Evolutionary conservation across 2,113 vertebrate species (phyloP).

Genomic region (Myotis yumanensis): DNA sequence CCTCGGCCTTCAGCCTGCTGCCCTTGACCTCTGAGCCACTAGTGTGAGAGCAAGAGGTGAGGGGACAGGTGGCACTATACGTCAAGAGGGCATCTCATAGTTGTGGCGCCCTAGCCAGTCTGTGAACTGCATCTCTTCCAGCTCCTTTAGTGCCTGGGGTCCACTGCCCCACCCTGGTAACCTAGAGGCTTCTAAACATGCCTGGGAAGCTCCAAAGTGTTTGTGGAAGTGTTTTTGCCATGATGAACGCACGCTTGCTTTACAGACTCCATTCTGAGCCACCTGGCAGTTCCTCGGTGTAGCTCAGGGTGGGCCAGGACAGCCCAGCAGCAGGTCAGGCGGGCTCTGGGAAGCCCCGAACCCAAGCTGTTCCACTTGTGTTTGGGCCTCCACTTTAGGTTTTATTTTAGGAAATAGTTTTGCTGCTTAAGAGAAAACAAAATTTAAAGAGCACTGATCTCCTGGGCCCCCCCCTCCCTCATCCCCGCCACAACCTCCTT

Average conservation of each 20-base stretch:
- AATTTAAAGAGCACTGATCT: background rate
- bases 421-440: background rate
- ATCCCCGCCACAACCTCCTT: too few relatives aligned
- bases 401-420: background rate
- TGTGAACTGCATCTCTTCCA: background rate
- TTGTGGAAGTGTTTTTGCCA: background rate
- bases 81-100: background rate
- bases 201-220: background rate
- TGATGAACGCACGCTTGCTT: too few relatives aligned
- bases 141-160: fast-evolving
- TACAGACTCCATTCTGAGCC: background rate
- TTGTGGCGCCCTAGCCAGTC: background rate
- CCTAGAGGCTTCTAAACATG: background rate
- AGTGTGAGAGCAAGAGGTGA: background rate
- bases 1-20: background rate
- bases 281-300: fast-evolving
- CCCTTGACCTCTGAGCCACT: background rate
- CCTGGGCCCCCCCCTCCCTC: background rate
- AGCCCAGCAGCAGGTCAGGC: background rate
- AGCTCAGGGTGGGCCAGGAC: background rate
- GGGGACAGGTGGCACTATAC: background rate
- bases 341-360: background rate
- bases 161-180: background rate
- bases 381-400: background rate
- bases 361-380: background rate